Evolutionary conservation across 2,113 vertebrate species (phyloP).

Genomic region (Hippopotamus amphibius): DNA sequence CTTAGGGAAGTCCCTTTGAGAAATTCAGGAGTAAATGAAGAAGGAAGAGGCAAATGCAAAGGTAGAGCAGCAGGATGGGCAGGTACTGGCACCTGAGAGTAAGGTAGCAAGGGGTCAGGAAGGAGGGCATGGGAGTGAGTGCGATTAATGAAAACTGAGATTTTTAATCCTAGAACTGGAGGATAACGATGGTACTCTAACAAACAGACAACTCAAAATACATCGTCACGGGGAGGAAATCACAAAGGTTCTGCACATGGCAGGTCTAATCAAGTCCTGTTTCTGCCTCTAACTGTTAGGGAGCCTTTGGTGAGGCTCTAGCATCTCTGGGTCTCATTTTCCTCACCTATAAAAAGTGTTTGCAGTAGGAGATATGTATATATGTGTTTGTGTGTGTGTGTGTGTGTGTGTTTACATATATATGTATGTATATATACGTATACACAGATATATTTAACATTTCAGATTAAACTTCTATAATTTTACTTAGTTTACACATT

Average conservation of each 20-base stretch:
- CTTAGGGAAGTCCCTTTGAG: not conserved
- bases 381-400: not conserved
- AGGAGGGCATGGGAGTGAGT: not conserved
- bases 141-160: not conserved
- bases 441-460: not conserved
- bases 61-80: not conserved
- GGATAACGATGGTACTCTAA: too few species aligned
- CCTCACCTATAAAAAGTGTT: not conserved
- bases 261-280: not conserved
- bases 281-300: not conserved
- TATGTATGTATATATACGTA: not conserved
- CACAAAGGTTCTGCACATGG: too few species aligned
- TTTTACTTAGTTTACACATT: not conserved
- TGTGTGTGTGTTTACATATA: not conserved
- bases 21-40: not conserved
- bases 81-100: not conserved
- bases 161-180: not conserved
- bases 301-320: not conserved
- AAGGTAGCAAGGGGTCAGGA: rapidly evolving
- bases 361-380: not conserved
- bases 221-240: not conserved
- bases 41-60: not conserved
- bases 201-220: not conserved
- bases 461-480: not conserved
- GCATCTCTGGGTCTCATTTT: not conserved